Base-by-base conservation (phyloP, 1,140 invertebrate species). In the Pteromalus puparum region DNA sequence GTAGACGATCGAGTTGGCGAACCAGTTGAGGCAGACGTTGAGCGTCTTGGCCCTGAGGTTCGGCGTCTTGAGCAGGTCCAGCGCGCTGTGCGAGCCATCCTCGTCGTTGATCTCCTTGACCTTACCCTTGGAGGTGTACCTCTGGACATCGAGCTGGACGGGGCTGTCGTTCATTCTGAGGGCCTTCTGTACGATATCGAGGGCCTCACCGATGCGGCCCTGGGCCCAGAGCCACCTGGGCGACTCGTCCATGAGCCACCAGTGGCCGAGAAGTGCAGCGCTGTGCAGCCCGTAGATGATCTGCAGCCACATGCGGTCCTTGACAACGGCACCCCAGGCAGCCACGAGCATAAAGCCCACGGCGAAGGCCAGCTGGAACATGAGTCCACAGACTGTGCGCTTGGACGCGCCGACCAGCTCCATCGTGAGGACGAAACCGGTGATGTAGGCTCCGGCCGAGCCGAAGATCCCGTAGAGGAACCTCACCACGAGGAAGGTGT, bases 191-290 rank as follows among this genome's bases (percentile, higher is more conserved):
- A 97, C 94, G 76, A 97, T 97, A 1, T 93, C 91, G 0, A 97
- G 93, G 0, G 97, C 95, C 90, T 97, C 96, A 46, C 94, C 93
- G 1, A 94, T 92, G 67, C 96, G 94, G 1, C 96, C 96, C 89
- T 97, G 96, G 10, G 96, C 95, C 96, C 97, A 97, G 5, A 97
- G 91, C 97, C 97, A 97, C 42, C 97, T 94, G 0, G 97, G 96
- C 2, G 97, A 97, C 92, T 98, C 97, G 84, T 97, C 97, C 93
- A 97, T 95, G 1, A 97, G 91, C 97, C 97, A 98, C 94, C 96
- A 97, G 90, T 97, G 97, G 1, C 94, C 95, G 7, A 98, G 90
- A 0, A 98, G 93, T 0, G 97, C 88, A 9, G 95, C 89, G 87
- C 96, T 94, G 86, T 97, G 96, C 21, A 96, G 88, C 1, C 97